A percentile compares a stretch with the other conserved stretches of the same genome.
phyloP scores from a whole-genome alignment of 2,888 invertebrate genomes.

The Lasius platythorax region DNA sequence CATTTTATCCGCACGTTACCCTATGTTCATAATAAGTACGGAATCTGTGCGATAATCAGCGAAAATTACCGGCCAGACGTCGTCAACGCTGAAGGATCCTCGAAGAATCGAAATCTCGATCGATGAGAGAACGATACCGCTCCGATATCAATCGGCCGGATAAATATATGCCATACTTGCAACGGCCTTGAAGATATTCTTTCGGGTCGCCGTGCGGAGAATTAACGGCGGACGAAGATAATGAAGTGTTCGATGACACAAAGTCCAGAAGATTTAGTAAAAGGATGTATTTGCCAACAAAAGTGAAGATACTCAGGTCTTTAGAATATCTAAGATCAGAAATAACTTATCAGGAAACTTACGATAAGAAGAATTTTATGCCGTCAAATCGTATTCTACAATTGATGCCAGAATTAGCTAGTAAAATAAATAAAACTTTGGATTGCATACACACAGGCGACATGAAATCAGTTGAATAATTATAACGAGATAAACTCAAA shows the following conservation, averaged over 20 bases:
- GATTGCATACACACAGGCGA: neutral
- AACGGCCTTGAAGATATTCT: slow-evolving; percentile 29
- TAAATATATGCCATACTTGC: slow-evolving; percentile 20
- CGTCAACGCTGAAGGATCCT: neutral
- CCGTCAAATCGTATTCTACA: neutral
- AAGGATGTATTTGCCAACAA: neutral
- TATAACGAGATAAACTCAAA: neutral
- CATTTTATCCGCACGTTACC: slow-evolving; percentile 63
- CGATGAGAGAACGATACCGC: neutral
- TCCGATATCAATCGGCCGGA: slow-evolving; percentile 56
- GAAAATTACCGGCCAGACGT: neutral
- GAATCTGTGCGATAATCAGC: slow-evolving; percentile 14
- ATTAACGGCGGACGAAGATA: slow-evolving; percentile 40
- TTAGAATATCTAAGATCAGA: neutral
- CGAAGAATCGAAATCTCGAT: slow-evolving; percentile 14
- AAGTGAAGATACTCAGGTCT: slow-evolving; percentile 5
- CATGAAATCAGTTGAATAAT: neutral
- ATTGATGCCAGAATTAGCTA: neutral
- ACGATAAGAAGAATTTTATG: neutral
- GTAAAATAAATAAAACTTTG: neutral
- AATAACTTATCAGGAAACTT: slow-evolving; percentile 5
- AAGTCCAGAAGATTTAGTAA: neutral
- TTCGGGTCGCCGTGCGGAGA: neutral
- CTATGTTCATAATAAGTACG: slow-evolving; percentile 60
- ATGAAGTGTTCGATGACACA: neutral